Evolutionary conservation across 2,888 invertebrate species (phyloP).

Genomic region (Arrhopalites spinosus): DNA sequence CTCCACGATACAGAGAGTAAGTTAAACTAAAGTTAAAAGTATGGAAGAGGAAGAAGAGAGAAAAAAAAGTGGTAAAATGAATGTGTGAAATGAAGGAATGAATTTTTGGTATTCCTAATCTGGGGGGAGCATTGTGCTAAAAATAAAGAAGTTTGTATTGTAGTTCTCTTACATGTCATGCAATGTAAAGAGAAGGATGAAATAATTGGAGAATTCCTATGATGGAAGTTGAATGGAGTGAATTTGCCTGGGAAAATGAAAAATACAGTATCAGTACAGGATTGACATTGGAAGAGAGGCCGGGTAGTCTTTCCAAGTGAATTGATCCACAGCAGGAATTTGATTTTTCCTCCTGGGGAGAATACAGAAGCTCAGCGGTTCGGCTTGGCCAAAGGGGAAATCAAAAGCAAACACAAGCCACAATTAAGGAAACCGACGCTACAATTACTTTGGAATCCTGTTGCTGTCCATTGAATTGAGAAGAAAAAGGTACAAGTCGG

Average conservation of each 20-base stretch:
- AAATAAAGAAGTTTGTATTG: conserved; percentile 10
- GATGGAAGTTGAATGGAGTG: neutral
- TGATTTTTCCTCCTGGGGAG: conserved; percentile 17
- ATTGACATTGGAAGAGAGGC: neutral
- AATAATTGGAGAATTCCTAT: conserved; percentile 36
- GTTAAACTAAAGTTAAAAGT: neutral
- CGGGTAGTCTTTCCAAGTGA: neutral
- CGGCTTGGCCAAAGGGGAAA: conserved; percentile 30
- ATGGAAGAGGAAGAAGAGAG: neutral
- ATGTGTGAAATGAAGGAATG: conserved; percentile 21
- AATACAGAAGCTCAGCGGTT: conserved; percentile 23
- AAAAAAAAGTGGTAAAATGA: neutral
- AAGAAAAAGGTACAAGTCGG: conserved; percentile 34
- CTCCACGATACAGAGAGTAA: neutral
- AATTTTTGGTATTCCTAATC: conserved; percentile 29
- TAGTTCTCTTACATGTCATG: too few species aligned
- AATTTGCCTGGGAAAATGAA: conserved; percentile 40
- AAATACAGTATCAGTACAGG: conserved; percentile 37
- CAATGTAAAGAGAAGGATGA: conserved; percentile 26
- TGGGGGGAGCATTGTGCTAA: conserved; percentile 5
- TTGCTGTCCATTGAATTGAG: conserved; percentile 21
- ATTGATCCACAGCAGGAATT: conserved; percentile 5
- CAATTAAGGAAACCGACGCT: conserved; percentile 56
- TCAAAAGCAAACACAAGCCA: conserved; percentile 47
- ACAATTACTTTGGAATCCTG: conserved; percentile 49